Evolutionary conservation across 2,797 vertebrate genomes (phyloP).

Genomic region (Rallus crepitans): DNA sequence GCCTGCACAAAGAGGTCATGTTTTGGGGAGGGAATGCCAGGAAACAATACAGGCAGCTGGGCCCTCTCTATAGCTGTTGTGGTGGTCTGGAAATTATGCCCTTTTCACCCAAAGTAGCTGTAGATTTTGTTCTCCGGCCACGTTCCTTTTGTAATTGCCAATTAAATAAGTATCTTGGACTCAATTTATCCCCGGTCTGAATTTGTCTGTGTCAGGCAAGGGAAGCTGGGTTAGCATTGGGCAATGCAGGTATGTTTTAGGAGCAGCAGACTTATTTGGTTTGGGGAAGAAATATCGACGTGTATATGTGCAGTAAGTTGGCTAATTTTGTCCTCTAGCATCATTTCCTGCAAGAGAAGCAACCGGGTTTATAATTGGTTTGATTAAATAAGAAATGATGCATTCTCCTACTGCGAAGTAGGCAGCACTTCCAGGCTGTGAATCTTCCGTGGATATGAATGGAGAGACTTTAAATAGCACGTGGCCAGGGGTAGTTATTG

Average conservation of each 20-base stretch:
- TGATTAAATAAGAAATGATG: constrained; percentile 55
- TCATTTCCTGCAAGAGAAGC: constrained; percentile 45
- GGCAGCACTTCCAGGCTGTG: not conserved
- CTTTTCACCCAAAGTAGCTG: not conserved
- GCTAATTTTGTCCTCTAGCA: constrained; percentile 3
- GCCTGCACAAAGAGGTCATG: not conserved
- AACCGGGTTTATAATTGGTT: constrained; percentile 10
- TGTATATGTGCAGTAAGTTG: not conserved
- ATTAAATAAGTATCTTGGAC: constrained; percentile 10
- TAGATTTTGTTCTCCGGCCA: not conserved
- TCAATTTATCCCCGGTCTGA: constrained; percentile 8
- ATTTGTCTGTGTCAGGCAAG: not conserved
- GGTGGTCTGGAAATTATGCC: not conserved
- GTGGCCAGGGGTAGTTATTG: not conserved
- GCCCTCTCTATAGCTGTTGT: not conserved
- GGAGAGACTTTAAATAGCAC: not conserved
- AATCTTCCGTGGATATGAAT: not conserved
- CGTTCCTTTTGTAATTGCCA: constrained; percentile 8
- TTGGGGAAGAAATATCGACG: not conserved
- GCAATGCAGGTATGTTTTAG: not conserved
- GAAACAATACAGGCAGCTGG: not conserved
- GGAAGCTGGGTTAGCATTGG: constrained; percentile 18
- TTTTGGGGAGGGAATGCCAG: not conserved
- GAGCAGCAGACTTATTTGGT: not conserved
- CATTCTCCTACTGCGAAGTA: not conserved